phyloP scores from a whole-genome alignment of 1,140 invertebrate genomes.

The Ceratina australensis region DNA sequence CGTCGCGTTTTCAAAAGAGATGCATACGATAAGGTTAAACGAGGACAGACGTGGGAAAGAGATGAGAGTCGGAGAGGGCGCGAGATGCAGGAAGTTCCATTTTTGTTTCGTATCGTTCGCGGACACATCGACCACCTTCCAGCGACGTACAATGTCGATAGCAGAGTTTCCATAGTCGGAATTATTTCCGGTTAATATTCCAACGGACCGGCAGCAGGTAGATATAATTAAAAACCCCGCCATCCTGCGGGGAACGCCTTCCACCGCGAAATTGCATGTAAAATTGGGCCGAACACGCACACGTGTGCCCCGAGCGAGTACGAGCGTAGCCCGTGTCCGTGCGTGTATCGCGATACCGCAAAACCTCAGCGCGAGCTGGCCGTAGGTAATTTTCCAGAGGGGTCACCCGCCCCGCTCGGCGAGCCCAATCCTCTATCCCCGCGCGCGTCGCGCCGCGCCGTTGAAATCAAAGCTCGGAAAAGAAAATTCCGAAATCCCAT shows the following conservation, averaged over 20 bases:
- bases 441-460: not conserved
- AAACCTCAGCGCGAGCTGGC: slow-evolving; percentile 58
- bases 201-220: slow-evolving; percentile 39
- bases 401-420: not conserved
- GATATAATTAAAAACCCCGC: slow-evolving; percentile 65
- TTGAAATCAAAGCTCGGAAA: slow-evolving; percentile 40
- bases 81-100: slow-evolving; percentile 34
- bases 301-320: slow-evolving; percentile 9
- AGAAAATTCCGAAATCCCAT: slow-evolving; percentile 53
- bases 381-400: slow-evolving; percentile 60
- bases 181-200: slow-evolving; percentile 66
- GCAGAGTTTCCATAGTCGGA: slow-evolving; percentile 43
- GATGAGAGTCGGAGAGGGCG: not conserved
- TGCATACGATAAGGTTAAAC: slow-evolving; percentile 7
- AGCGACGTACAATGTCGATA: slow-evolving; percentile 55
- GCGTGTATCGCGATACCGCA: slow-evolving; percentile 56
- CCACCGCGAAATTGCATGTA: slow-evolving; percentile 65
- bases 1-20: slow-evolving; percentile 27
- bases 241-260: slow-evolving; percentile 44
- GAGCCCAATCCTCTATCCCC: too few relatives aligned
- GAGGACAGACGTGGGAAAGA: too few relatives aligned
- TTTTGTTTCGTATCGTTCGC: slow-evolving; percentile 42
- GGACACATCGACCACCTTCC: slow-evolving; percentile 25
- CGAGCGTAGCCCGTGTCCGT: slow-evolving; percentile 16
- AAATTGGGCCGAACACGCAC: slow-evolving; percentile 59